Evolutionary conservation across 2,888 invertebrate species (phyloP).

Genomic region (Drosophila buzzatii): DNA sequence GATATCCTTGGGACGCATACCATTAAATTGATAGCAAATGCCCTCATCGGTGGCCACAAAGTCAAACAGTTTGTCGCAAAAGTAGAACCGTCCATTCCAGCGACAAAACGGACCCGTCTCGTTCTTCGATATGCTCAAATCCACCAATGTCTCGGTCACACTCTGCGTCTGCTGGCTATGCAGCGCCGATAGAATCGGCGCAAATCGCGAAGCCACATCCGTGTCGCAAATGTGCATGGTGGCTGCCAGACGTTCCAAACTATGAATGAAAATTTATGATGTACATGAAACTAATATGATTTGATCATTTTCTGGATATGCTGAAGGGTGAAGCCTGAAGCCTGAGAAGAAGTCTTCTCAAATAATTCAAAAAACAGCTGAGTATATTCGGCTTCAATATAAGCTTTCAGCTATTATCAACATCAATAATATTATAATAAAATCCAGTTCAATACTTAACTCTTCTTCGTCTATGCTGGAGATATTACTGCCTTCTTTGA

Average conservation of each 20-base stretch:
- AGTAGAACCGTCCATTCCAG: constrained; percentile 83
- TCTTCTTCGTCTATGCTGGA: constrained; percentile 50
- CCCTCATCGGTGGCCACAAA: constrained; percentile 84
- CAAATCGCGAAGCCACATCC: constrained; percentile 74
- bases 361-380: no score
- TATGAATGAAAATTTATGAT: constrained; percentile 25
- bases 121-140: constrained; percentile 80
- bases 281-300: not conserved
- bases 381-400: not conserved
- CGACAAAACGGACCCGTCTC: constrained; percentile 81
- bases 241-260: constrained; percentile 77
- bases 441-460: constrained; percentile 57
- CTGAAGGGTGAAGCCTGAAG: no score
- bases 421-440: not conserved
- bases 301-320: no score
- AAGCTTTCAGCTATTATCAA: not conserved
- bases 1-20: constrained; percentile 77
- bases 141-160: constrained; percentile 73
- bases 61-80: constrained; percentile 80
- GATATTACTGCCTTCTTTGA: constrained; percentile 42
- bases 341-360: no score
- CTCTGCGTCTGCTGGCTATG: constrained; percentile 15
- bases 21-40: constrained; percentile 84
- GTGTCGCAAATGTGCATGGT: constrained; percentile 83
- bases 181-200: constrained; percentile 59